A percentile compares a stretch with the other conserved stretches of the same genome.
Evolutionary conservation across 2,888 invertebrate species (phyloP).

Genomic region (Gymnocheta viridis): DNA sequence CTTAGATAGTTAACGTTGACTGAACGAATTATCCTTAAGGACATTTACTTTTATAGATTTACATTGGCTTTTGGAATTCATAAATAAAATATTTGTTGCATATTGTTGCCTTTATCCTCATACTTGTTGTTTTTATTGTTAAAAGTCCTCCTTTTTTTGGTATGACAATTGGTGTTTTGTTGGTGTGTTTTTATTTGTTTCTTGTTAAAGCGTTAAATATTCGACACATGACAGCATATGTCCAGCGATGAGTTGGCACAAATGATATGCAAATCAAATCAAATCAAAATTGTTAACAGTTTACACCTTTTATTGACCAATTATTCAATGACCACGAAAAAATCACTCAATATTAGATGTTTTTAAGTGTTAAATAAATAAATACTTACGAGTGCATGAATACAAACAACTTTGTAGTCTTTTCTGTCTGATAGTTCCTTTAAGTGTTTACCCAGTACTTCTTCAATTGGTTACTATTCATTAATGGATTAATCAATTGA

Average conservation of each 20-base stretch:
- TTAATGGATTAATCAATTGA: neutral
- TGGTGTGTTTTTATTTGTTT: slow-evolving; percentile 34
- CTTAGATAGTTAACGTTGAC: neutral
- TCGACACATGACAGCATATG: slow-evolving; percentile 67
- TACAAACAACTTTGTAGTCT: neutral
- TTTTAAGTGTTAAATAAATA: slow-evolving; percentile 53
- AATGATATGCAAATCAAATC: slow-evolving; percentile 80
- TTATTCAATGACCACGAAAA: slow-evolving; percentile 60
- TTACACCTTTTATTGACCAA: slow-evolving; percentile 69
- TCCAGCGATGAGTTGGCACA: slow-evolving; percentile 73
- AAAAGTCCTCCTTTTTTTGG: slow-evolving; percentile 24
- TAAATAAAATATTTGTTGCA: slow-evolving; percentile 35
- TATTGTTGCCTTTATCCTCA: neutral
- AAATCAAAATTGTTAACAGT: slow-evolving; percentile 61
- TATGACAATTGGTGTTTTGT: neutral
- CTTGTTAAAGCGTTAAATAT: slow-evolving; percentile 58
- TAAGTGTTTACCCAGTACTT: neutral
- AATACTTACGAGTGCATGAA: neutral
- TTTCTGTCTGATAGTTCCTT: neutral
- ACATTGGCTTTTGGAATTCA: neutral
- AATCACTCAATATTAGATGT: slow-evolving; percentile 51
- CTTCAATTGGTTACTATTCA: neutral
- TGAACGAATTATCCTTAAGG: slow-evolving; percentile 45
- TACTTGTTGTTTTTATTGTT: slow-evolving; percentile 10
- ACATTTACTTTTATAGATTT: slow-evolving; percentile 63